Percentiles rank a stretch among this genome's conserved stretches.
These are phyloP conservation scores for Bagarius yarrelli DNA, from an alignment of 2,113 vertebrate genomes.

Conservation along the genomic window DNA sequence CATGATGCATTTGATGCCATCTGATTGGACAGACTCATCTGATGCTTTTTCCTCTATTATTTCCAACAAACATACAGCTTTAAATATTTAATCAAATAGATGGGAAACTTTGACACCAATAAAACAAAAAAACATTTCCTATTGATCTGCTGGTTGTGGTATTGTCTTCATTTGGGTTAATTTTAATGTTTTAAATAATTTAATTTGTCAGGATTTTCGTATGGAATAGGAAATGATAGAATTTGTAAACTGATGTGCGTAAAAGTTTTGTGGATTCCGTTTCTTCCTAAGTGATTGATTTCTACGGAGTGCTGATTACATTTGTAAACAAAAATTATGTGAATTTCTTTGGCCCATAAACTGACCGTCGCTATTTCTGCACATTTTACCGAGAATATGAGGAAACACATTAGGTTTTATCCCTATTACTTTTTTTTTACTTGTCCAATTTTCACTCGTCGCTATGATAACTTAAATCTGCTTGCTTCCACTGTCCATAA, in stretches of 20 bases:
- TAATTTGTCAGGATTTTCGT: no score
- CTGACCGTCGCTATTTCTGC: background rate
- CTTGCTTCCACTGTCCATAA: constrained; percentile 15
- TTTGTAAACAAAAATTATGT: background rate
- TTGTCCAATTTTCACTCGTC: no score
- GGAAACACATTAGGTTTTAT: background rate
- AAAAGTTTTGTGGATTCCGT: background rate
- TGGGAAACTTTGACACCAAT: background rate
- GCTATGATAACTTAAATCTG: background rate
- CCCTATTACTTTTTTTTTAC: background rate
- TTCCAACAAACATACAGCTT: background rate
- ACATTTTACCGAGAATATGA: background rate
- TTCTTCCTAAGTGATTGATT: background rate
- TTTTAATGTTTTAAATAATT: no score
- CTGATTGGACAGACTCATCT: background rate
- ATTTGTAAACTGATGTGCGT: background rate
- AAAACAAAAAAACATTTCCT: background rate
- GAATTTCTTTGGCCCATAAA: background rate
- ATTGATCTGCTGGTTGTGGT: background rate
- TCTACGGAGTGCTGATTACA: background rate
- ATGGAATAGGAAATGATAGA: background rate
- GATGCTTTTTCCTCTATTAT: background rate
- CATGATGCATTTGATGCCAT: background rate
- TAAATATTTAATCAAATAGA: background rate
- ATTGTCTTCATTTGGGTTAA: background rate